A percentile compares a stretch with the other conserved stretches of the same genome.
Evolutionary conservation across 2,113 vertebrate species (phyloP).

Genomic region (Hippolais icterina): DNA sequence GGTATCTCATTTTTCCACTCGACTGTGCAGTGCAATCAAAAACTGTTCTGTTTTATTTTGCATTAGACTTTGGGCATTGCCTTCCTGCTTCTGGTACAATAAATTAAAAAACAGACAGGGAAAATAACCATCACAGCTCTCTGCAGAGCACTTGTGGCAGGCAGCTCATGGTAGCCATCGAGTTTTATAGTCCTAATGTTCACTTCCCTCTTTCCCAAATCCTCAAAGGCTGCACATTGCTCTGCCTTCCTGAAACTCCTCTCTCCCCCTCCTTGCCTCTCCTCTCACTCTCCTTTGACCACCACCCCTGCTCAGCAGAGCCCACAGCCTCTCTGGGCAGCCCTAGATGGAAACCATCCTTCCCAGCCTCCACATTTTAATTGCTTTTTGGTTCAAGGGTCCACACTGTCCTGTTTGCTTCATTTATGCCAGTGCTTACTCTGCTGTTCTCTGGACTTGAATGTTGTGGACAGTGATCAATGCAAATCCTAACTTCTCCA

Average conservation of each 20-base stretch:
- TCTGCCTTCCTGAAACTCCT: neutral
- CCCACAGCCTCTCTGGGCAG: neutral
- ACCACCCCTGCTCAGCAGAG: neutral
- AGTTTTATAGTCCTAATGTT: neutral
- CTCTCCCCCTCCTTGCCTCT: neutral
- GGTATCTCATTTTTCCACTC: neutral
- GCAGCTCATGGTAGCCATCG: neutral
- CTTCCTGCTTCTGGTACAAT: neutral
- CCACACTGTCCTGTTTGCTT: neutral
- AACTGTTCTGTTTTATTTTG: neutral
- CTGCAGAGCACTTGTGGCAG: slow-evolving; percentile 17
- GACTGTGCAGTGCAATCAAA: neutral
- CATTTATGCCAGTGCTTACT: neutral
- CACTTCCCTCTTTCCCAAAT: neutral
- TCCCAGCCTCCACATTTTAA: neutral
- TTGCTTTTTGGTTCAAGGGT: neutral
- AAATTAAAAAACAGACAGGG: slow-evolving; percentile 9
- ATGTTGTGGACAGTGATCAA: fast-evolving
- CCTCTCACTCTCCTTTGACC: neutral
- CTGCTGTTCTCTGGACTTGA: neutral
- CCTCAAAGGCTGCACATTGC: neutral
- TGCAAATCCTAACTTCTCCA: neutral
- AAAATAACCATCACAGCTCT: slow-evolving; percentile 5
- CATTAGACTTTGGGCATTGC: neutral
- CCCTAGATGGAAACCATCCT: fast-evolving